These are phyloP conservation scores for Drosophila ficusphila DNA, from an alignment of 1,140 invertebrate species.

Conservation along the genomic window DNA sequence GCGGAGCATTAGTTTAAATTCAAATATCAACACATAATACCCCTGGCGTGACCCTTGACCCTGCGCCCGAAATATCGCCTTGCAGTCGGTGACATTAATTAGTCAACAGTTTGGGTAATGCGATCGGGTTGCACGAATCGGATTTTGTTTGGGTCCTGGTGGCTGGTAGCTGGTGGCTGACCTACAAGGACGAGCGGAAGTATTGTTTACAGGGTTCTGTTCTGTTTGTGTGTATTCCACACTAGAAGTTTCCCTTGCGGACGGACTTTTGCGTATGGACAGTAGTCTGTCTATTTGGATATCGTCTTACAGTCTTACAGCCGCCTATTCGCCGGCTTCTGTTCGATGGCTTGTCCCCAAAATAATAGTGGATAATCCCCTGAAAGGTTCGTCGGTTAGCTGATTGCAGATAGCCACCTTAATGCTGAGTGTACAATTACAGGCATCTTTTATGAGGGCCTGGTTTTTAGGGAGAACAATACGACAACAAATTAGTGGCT, in stretches of 20 bases:
- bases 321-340: conserved; percentile 11
- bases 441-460: background rate
- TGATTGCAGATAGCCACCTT: background rate
- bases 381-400: background rate
- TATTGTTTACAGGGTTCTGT: conserved; percentile 35
- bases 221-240: conserved; percentile 27
- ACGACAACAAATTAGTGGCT: conserved; percentile 24
- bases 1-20: conserved; percentile 68
- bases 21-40: conserved; percentile 77
- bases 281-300: conserved; percentile 26
- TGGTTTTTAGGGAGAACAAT: background rate
- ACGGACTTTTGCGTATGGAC: conserved; percentile 22
- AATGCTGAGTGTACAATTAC: conserved; percentile 9
- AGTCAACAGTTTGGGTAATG: conserved; percentile 31
- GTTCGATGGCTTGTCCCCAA: conserved; percentile 19
- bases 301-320: conserved; percentile 62
- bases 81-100: conserved; percentile 58
- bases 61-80: conserved; percentile 32
- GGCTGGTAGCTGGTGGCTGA: no score
- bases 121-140: conserved; percentile 53
- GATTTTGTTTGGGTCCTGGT: conserved; percentile 33
- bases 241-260: conserved; percentile 37
- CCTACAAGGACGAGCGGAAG: conserved; percentile 60
- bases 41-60: conserved; percentile 8
- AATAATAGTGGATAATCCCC: conserved; percentile 29